Percentiles rank a stretch among this genome's conserved stretches.
phyloP scores from a whole-genome alignment of 2,113 vertebrate genomes.

The Melanerpes aurifrons region DNA sequence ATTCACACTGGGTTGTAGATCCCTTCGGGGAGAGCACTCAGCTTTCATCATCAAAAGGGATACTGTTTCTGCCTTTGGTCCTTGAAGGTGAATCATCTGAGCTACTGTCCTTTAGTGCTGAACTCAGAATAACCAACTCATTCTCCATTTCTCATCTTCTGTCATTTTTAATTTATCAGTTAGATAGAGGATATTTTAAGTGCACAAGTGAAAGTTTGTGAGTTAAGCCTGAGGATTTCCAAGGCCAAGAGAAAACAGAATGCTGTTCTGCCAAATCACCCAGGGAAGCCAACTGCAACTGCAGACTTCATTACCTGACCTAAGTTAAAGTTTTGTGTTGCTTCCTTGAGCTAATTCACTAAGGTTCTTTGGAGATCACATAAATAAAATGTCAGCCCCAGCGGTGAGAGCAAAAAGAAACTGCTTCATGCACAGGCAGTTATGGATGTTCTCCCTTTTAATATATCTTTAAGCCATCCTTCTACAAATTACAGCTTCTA shows the following conservation, averaged over 20 bases:
- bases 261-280: neutral
- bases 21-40: neutral
- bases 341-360: constrained; percentile 4
- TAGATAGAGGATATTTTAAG: neutral
- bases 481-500: neutral
- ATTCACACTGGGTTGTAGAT: neutral
- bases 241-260: neutral
- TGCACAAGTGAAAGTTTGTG: neutral
- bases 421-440: neutral
- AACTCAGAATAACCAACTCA: neutral
- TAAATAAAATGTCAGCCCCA: constrained; percentile 13
- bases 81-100: constrained; percentile 3
- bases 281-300: neutral
- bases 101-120: neutral
- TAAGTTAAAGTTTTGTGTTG: neutral
- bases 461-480: neutral
- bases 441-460: neutral
- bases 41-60: neutral
- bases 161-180: constrained; percentile 50
- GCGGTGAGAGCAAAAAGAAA: neutral
- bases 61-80: constrained; percentile 1
- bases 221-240: constrained; percentile 17
- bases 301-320: neutral
- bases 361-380: neutral
- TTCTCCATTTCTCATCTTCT: neutral